Conservation (phyloP, 2,888 invertebrate species). For the Eilema depressum region DNA sequence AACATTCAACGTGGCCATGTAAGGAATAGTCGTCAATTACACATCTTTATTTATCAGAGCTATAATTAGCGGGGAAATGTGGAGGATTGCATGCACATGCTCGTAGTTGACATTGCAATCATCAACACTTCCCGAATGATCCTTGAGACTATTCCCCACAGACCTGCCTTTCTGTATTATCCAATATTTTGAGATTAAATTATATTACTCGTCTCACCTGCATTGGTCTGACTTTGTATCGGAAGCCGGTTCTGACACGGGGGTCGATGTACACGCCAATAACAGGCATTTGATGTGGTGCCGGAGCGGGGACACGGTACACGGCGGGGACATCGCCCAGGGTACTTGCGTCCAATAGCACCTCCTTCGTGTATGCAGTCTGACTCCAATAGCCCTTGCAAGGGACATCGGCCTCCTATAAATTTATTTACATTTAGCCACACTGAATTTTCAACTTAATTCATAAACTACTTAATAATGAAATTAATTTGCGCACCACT, state of each 20-base stretch:
- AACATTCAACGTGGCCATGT: conserved; percentile 69
- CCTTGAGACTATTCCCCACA: conserved; percentile 69
- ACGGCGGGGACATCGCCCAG: conserved; percentile 89
- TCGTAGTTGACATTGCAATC: conserved; percentile 65
- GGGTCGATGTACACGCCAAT: conserved; percentile 92
- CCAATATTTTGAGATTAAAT: conserved; percentile 53
- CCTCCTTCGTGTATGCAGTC: conserved; percentile 67
- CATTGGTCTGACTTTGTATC: conserved; percentile 90
- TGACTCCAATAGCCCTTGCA: conserved; percentile 70
- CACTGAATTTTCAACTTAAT: background rate
- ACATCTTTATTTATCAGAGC: conserved; percentile 11
- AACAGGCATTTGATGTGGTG: conserved; percentile 89
- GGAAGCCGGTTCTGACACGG: conserved; percentile 91
- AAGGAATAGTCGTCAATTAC: conserved; percentile 63
- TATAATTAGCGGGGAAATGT: conserved; percentile 65
- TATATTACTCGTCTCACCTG: conserved; percentile 82
- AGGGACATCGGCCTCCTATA: conserved; percentile 74
- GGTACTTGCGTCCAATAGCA: conserved; percentile 86
- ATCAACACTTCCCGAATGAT: conserved; percentile 71
- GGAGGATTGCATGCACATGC: conserved; percentile 71
- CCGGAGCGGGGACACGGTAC: conserved; percentile 88
- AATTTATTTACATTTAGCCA: conserved; percentile 33
- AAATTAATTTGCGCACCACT: conserved; percentile 7
- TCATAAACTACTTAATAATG: background rate
- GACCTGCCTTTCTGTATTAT: conserved; percentile 57